Conservation (phyloP, 2,797 vertebrate species). For the Sylvilagus floridanus region DNA sequence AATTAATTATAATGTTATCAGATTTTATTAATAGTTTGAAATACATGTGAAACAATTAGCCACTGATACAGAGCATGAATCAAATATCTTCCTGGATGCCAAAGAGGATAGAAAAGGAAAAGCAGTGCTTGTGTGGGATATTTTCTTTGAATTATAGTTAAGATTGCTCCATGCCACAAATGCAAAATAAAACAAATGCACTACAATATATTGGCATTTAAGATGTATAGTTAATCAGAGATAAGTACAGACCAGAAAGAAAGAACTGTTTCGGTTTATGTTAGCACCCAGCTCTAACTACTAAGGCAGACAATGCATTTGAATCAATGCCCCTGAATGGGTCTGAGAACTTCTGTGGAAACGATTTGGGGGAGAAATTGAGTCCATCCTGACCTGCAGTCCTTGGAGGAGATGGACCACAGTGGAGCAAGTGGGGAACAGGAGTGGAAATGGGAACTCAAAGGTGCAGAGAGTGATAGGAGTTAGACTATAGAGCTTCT, state of each 20-base stretch:
- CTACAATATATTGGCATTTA: not conserved
- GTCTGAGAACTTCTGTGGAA: not conserved
- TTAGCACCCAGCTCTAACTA: not conserved
- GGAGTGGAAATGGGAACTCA: rapidly evolving
- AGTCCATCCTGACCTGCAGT: not conserved
- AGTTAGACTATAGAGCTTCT: rapidly evolving
- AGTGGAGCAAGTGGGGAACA: rapidly evolving
- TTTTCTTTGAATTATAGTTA: not conserved
- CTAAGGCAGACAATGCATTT: not conserved
- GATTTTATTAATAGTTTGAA: constrained; percentile 18
- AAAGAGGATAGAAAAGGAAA: not conserved
- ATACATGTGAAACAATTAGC: not conserved
- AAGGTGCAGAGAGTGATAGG: rapidly evolving
- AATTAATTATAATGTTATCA: not conserved
- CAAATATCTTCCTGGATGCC: not conserved
- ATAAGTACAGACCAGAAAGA: not conserved
- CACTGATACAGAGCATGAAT: not conserved
- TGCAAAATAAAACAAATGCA: not conserved
- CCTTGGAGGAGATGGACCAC: not conserved
- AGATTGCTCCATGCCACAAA: not conserved
- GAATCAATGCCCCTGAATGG: not conserved
- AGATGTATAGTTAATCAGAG: not conserved
- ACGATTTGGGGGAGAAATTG: not conserved
- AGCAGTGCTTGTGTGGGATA: not conserved
- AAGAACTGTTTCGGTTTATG: not conserved